A percentile compares a stretch with the other conserved stretches of the same genome.
These are phyloP conservation scores for Oligia strigilis DNA, from an alignment of 2,888 invertebrate species.

Conservation along the genomic window DNA sequence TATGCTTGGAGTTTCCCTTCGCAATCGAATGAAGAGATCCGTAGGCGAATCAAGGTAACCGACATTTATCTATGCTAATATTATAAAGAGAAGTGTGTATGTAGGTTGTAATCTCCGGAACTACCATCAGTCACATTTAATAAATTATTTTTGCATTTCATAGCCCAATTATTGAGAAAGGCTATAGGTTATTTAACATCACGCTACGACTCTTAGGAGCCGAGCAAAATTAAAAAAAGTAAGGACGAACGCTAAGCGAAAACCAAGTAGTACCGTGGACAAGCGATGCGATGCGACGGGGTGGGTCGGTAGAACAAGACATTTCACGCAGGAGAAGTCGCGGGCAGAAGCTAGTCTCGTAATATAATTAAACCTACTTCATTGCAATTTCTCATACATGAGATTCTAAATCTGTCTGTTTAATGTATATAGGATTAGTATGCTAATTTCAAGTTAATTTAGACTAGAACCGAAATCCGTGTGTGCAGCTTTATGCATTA, in stretches of 20 bases:
- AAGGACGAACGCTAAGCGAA: background rate
- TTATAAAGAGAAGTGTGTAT: too few relatives aligned
- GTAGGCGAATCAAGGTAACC: too few relatives aligned
- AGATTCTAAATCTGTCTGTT: slow-evolving; percentile 21
- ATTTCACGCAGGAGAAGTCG: background rate
- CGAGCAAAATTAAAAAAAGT: background rate
- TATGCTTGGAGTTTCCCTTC: too few relatives aligned
- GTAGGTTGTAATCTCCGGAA: too few relatives aligned
- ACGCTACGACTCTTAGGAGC: background rate
- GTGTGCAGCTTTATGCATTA: slow-evolving; percentile 59
- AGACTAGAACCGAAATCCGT: slow-evolving; percentile 69
- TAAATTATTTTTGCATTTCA: too few relatives aligned
- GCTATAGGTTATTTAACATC: background rate
- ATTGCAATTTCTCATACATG: slow-evolving; percentile 10
- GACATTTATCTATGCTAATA: too few relatives aligned
- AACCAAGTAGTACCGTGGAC: background rate
- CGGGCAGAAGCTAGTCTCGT: background rate
- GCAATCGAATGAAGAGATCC: too few relatives aligned
- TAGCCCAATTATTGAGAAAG: background rate
- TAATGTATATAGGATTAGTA: slow-evolving; percentile 73
- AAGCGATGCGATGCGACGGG: background rate
- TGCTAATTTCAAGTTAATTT: slow-evolving; percentile 79
- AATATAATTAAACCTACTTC: slow-evolving; percentile 5
- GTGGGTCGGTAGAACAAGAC: background rate
- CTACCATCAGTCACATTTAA: too few relatives aligned